A percentile compares a stretch with the other conserved stretches of the same genome.
These are phyloP conservation scores for Acleris cristana DNA, from an alignment of 2,888 invertebrate species.

Conservation along the genomic window DNA sequence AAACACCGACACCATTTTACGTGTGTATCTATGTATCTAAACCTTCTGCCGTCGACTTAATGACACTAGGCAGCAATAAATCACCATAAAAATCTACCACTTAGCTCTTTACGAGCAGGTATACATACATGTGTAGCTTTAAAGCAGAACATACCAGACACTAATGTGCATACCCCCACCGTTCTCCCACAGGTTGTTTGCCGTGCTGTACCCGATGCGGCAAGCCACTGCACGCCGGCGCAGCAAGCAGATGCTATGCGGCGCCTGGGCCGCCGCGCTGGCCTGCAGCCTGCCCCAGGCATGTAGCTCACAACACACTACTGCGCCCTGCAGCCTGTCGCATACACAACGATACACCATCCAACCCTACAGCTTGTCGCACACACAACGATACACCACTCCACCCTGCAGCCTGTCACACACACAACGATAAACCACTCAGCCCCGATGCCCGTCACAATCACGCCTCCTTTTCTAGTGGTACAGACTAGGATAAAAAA, in stretches of 20 bases:
- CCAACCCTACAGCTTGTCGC: not conserved
- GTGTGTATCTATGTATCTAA: too few species aligned
- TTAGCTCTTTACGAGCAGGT: too few species aligned
- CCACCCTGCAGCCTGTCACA: not conserved
- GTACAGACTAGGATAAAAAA: too few species aligned
- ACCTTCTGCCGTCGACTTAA: too few species aligned
- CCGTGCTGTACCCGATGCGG: slow-evolving; percentile 88
- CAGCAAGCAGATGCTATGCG: slow-evolving; percentile 87
- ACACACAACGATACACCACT: not conserved
- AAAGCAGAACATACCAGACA: too few species aligned
- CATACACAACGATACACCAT: not conserved
- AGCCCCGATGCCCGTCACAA: not conserved
- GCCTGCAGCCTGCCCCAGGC: slow-evolving; percentile 90
- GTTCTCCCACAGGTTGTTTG: slow-evolving; percentile 83
- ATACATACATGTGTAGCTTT: too few species aligned
- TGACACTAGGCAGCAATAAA: too few species aligned
- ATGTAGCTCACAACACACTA: not conserved
- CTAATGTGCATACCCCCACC: too few species aligned
- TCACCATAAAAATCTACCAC: too few species aligned
- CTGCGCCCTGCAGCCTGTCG: not conserved
- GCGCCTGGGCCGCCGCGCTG: slow-evolving; percentile 87
- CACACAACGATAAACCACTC: too few species aligned
- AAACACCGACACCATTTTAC: too few species aligned
- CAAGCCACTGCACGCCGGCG: slow-evolving; percentile 86
- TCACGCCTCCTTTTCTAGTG: too few species aligned